phyloP scores from a whole-genome alignment of 2,113 vertebrate genomes.

The Stegastes partitus region DNA sequence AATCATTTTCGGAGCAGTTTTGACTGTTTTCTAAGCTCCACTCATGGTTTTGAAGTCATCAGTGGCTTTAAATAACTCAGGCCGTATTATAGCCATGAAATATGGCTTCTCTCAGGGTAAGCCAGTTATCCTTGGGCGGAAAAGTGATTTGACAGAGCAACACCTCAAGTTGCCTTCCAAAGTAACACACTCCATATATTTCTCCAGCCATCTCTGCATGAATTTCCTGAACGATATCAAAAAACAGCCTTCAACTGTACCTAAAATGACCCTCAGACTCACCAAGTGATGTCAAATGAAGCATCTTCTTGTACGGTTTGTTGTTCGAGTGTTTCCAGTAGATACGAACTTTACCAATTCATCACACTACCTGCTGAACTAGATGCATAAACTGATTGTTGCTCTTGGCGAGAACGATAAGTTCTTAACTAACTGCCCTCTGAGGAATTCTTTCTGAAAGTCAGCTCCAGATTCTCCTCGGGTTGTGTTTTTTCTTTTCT shows the following conservation, averaged over 20 bases:
- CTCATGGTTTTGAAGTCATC: constrained; percentile 80
- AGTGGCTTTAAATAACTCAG: constrained; percentile 81
- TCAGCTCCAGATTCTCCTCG: constrained; percentile 45
- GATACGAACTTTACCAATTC: constrained; percentile 40
- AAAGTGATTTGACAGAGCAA: constrained; percentile 79
- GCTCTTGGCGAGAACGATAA: constrained; percentile 61
- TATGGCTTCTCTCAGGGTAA: constrained; percentile 77
- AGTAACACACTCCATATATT: constrained; percentile 63
- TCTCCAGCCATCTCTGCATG: constrained; percentile 53
- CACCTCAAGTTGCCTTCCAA: constrained; percentile 73
- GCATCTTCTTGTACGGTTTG: constrained; percentile 28
- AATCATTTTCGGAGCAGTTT: constrained; percentile 76
- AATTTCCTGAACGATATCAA: constrained; percentile 53
- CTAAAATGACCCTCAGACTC: constrained; percentile 46
- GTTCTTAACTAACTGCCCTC: constrained; percentile 77
- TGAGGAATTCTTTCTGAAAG: constrained; percentile 71
- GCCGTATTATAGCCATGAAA: constrained; percentile 79
- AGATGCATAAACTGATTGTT: constrained; percentile 54
- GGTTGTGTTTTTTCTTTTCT: too few species aligned
- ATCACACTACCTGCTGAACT: constrained; percentile 12
- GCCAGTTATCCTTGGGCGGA: constrained; percentile 80
- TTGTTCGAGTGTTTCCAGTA: constrained; percentile 12
- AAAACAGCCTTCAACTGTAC: constrained; percentile 44
- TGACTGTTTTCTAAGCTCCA: constrained; percentile 80
- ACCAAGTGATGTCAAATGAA: constrained; percentile 15